Percentiles rank a stretch among this genome's conserved stretches.
phyloP scores from a whole-genome alignment of 1,140 invertebrate genomes.

The Bilobella aurantiaca region DNA sequence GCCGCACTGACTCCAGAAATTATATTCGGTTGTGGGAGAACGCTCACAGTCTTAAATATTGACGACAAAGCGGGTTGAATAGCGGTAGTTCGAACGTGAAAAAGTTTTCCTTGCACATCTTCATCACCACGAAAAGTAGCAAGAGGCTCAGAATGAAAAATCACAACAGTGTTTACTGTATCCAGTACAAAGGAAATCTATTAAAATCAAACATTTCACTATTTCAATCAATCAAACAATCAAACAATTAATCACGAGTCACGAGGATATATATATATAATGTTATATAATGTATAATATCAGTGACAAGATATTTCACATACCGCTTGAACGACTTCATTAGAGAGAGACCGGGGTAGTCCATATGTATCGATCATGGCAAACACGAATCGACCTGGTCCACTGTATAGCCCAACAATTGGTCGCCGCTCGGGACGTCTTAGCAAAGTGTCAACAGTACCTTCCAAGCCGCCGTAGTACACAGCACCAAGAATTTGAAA shows the following conservation, averaged over 20 bases:
- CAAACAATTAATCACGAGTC: not conserved
- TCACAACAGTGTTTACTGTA: not conserved
- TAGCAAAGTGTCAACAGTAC: not conserved
- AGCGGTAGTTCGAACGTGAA: not conserved
- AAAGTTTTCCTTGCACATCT: conserved; percentile 1
- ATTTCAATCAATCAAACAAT: not conserved
- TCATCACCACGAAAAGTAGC: not conserved
- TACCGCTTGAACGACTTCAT: not conserved
- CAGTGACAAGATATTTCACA: not conserved
- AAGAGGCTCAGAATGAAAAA: not conserved
- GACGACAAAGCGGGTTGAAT: not conserved
- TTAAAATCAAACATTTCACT: not conserved
- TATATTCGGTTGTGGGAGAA: not conserved
- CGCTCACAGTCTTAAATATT: not conserved
- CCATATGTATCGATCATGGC: not conserved
- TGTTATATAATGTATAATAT: not conserved
- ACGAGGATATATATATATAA: not conserved
- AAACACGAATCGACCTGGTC: not conserved
- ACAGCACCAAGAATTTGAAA: not conserved
- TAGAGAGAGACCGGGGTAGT: not conserved
- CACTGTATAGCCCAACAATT: not conserved
- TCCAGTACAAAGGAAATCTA: not conserved
- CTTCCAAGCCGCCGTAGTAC: not conserved
- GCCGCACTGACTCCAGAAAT: conserved; percentile 2
- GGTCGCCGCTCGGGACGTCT: not conserved